Base-by-base conservation (phyloP, 2,888 invertebrate species). In the Tholera decimalis region DNA sequence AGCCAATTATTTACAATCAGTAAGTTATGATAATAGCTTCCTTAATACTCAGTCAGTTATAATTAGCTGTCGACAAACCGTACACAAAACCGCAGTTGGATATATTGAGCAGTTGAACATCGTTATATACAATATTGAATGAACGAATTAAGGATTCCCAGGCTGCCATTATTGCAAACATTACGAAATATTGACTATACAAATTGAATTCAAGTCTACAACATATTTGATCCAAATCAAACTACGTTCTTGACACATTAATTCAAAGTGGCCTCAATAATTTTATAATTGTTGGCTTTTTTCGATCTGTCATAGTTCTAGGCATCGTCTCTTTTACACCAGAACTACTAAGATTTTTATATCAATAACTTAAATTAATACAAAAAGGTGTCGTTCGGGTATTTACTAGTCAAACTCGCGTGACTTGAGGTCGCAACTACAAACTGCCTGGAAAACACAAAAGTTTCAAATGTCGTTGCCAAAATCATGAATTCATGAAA, bases 221-320 rank as follows among this genome's bases (percentile, higher is more conserved):
- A 37, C 28, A 22, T 56, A 68, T 39, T 44, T 46, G 46, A 66
- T 64, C 71, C 70, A 72, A 86, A 72, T 63, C 47, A 54, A 72
- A 68, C 67, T 80, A 70, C 76, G 76, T 61, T 73, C 55, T 83
- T 85, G 80, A 77, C 80, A 75, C 57, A 67, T 69, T 43, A 60
- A 76, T 53, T 74, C 47, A 61, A 66, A 50, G 50, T 30, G 69
- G 73, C 53, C 64, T 56, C 50, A 74, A 79, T 68, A 64, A 71
- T 76, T 72, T 57, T 67, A 9, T 55, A 73, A 53, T 55, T 24
- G n/a, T 18, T 30, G 18, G n/a, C n/a, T n/a, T n/a, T n/a, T n/a
- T n/a, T n/a, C n/a, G n/a, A n/a, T n/a, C n/a, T n/a, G n/a, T n/a
- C n/a, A n/a, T n/a, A n/a, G n/a, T n/a, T n/a, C n/a, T n/a, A n/a